Base-by-base conservation (phyloP, 2,797 vertebrate genomes). In the Hirundo rustica region DNA sequence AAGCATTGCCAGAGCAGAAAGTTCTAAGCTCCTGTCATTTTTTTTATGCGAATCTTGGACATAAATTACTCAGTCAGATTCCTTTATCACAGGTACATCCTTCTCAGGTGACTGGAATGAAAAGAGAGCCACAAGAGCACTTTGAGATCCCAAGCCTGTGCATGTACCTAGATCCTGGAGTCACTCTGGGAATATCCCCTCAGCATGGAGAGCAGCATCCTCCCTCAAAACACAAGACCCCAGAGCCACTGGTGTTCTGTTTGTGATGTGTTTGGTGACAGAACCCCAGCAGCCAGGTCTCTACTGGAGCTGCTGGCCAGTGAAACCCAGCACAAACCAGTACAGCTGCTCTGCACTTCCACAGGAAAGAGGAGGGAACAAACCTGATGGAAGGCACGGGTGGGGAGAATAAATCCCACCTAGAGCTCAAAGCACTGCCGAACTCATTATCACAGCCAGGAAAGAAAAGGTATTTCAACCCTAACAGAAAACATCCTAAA, bases 251-350 rank as follows among this genome's bases (percentile, higher is more conserved):
- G 3, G 1, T 10, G 25, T 47, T 27, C 21, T 32, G n/a, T 30
- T 23, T 29, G 23, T 7, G 57, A 44, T 45, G 71, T 10, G 27
- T 13, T 48, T 3, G 27, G 32, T 34, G n/a, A 16, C 6, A 60
- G 20, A 40, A 22, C 4, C 6, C 2, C 68, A 72, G 71, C 48
- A 47, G 15, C 22, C 58, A 13, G 6, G 12, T 13, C 38, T 25
- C 13, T 3, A 4, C n/a, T n/a, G 1, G 0, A 42, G 47, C 2
- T 1, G 50, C 51, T 55, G 50, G n/a, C 44, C 77, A 47, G 58
- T 2, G 0, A 5, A 55, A 53, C 55, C 61, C 75, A 60, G 17
- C 36, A 82, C 50, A 85, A 89, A 65, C 45, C 78, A 70, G 53
- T 3, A 10, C 0, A 42, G 68, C 73, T 78, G 23, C 62, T 40